phyloP scores from a whole-genome alignment of 2,888 invertebrate species.

The Meiosimyza platycephala region DNA sequence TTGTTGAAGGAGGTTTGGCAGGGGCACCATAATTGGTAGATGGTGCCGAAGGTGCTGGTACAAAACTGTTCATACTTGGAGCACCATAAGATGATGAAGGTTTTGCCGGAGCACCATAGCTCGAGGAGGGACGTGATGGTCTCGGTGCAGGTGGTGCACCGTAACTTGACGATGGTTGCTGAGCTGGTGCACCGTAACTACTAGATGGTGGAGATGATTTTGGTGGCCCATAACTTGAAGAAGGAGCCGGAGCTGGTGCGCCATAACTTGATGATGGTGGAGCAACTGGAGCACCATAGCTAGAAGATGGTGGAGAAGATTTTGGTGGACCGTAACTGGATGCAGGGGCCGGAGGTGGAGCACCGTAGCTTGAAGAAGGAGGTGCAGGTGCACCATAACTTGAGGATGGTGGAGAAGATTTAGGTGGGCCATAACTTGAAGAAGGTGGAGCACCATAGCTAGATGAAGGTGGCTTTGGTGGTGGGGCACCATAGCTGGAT shows the following conservation, averaged over 20 bases:
- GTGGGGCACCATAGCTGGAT: conserved; percentile 57
- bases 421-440: conserved; percentile 54
- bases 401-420: conserved; percentile 42
- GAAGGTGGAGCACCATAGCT: conserved; percentile 60
- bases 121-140: conserved; percentile 64
- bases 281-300: conserved; percentile 66
- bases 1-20: conserved; percentile 52
- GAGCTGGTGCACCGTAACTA: conserved; percentile 65
- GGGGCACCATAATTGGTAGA: conserved; percentile 43
- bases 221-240: conserved; percentile 62
- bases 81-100: conserved; percentile 55
- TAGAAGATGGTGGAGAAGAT: conserved; percentile 66
- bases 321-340: conserved; percentile 39
- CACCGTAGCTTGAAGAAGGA: conserved; percentile 54
- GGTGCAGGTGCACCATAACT: conserved; percentile 63
- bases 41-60: no score
- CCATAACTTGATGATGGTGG: conserved; percentile 64
- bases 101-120: conserved; percentile 69
- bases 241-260: conserved; percentile 65
- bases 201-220: conserved; percentile 55
- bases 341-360: conserved; percentile 55
- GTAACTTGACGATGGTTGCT: conserved; percentile 51
- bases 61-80: conserved; percentile 30
- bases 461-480: no score
- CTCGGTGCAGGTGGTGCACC: conserved; percentile 66